A percentile compares a stretch with the other conserved stretches of the same genome.
Evolutionary conservation across 2,888 invertebrate species (phyloP).

Genomic region (Lycaena phlaeas): DNA sequence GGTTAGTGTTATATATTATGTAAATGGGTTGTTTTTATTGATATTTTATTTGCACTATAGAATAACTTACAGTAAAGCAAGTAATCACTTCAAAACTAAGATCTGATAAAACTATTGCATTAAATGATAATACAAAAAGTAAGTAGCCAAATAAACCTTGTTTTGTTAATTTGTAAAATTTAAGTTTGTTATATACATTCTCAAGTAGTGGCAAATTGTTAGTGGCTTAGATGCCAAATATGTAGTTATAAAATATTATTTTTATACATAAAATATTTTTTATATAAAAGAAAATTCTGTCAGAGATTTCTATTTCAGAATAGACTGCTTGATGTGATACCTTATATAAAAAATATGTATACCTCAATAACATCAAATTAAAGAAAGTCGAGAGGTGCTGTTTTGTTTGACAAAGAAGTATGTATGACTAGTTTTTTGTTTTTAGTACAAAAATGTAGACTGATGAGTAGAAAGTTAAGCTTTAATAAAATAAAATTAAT

Average conservation of each 20-base stretch:
- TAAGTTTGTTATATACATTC: not conserved
- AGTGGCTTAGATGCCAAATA: not conserved
- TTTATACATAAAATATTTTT: slow-evolving; percentile 9
- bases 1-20: too few species aligned
- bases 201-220: slow-evolving; percentile 6
- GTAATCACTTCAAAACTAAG: too few species aligned
- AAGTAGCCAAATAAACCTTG: too few species aligned
- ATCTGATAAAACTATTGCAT: too few species aligned
- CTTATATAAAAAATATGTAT: not conserved
- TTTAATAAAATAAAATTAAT: not conserved
- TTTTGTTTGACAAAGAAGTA: not conserved
- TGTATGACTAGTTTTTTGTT: not conserved
- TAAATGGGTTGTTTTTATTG: too few species aligned
- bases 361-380: not conserved
- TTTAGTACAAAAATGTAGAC: slow-evolving; percentile 6
- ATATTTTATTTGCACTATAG: too few species aligned
- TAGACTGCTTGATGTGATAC: slow-evolving; percentile 21
- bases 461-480: not conserved
- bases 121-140: too few species aligned
- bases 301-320: slow-evolving; percentile 10
- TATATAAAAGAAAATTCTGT: slow-evolving; percentile 2
- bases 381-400: not conserved
- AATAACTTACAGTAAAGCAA: too few species aligned
- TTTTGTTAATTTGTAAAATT: too few species aligned
- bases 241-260: slow-evolving; percentile 5